These are phyloP conservation scores for Eulemur coronatus DNA, from an alignment of 2,797 vertebrate genomes.

Conservation along the genomic window DNA sequence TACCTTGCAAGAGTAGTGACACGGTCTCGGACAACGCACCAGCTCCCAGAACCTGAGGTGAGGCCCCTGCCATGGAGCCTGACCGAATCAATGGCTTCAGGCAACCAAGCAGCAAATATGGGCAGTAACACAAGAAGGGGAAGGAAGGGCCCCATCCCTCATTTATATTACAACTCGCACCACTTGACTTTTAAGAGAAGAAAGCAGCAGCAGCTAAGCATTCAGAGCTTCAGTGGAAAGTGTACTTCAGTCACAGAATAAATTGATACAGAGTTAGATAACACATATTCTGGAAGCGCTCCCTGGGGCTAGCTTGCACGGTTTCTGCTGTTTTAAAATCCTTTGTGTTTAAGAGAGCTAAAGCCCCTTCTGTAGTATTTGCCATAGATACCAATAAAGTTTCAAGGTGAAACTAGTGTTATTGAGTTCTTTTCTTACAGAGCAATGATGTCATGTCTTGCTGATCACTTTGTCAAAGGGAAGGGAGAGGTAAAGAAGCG, in stretches of 20 bases:
- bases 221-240: not conserved
- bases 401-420: not conserved
- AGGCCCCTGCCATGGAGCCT: not conserved
- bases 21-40: not conserved
- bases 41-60: not conserved
- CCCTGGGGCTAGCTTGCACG: not conserved
- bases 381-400: not conserved
- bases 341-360: not conserved
- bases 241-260: not conserved
- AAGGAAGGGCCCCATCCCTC: not conserved
- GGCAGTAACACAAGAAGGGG: not conserved
- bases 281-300: not conserved
- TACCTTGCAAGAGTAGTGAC: not conserved
- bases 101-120: not conserved
- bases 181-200: not conserved
- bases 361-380: not conserved
- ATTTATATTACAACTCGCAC: not conserved
- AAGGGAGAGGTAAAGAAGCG: not conserved
- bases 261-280: not conserved
- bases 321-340: not conserved
- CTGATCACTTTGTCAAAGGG: not conserved
- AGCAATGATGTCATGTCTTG: not conserved
- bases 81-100: not conserved
- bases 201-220: not conserved
- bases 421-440: not conserved